Percentiles rank a stretch among this genome's conserved stretches.
Conservation (phyloP, 1,140 invertebrate species). For the Heliconius hermathena region DNA sequence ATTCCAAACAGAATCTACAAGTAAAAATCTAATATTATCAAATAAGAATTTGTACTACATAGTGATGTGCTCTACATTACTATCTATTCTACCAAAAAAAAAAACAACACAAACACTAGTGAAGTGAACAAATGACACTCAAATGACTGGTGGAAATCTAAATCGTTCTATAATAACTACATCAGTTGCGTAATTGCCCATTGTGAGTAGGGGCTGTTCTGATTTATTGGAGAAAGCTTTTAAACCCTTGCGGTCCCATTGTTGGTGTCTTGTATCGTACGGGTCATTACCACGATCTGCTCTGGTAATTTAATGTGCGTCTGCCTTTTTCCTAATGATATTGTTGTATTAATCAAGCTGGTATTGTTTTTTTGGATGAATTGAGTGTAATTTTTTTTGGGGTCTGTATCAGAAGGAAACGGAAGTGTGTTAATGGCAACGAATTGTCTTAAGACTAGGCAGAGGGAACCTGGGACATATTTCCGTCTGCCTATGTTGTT, state of each 20-base stretch:
- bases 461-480: no score
- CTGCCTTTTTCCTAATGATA: slow-evolving; percentile 33
- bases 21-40: no score
- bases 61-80: not conserved
- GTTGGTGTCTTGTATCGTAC: slow-evolving; percentile 38
- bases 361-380: not conserved
- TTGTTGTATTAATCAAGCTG: slow-evolving; percentile 17
- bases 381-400: not conserved
- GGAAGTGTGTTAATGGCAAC: no score
- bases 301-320: slow-evolving; percentile 44
- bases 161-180: slow-evolving; percentile 60
- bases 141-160: slow-evolving; percentile 51
- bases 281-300: slow-evolving; percentile 44
- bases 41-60: not conserved
- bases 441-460: no score
- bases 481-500: no score
- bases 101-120: not conserved
- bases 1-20: no score
- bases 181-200: slow-evolving; percentile 63
- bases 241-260: slow-evolving; percentile 45
- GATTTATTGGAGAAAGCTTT: slow-evolving; percentile 61
- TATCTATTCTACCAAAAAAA: not conserved
- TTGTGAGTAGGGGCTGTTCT: slow-evolving; percentile 4
- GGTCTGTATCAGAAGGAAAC: no score
- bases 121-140: slow-evolving; percentile 1